Evolutionary conservation across 2,797 vertebrate species (phyloP), one percentile per base, ranked within the genome.

Genomic region (Myotis myotis): DNA sequence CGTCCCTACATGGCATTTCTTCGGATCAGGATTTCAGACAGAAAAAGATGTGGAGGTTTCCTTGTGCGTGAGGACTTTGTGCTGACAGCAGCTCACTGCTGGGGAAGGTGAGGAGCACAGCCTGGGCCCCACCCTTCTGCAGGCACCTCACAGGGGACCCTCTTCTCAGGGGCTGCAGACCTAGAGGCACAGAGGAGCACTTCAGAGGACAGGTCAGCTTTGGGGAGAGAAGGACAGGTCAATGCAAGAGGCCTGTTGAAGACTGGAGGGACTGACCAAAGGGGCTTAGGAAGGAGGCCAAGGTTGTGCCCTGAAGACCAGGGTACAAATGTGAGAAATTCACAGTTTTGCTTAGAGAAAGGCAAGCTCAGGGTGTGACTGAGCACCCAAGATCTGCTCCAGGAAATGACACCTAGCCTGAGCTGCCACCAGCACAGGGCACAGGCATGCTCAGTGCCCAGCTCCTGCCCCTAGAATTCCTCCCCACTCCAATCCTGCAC

Each of bases 61-160:
- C 83, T 93, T 0, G 30, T 75, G 51, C 2, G 0, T 19, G 19
- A 91, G 71, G 30, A 93, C 51, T 62, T 93, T 51, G 57, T 96
- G 71, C 38, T 91, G 79, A 91, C 87, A 60, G 76, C 71, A 8
- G 87, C 83, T 47, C 79, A 84, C 30, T 96, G 78, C 38, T 8
- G 0, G 15, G 79, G 83, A 80, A 91, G 57, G 72, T 83, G 20
- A 90, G 60, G 38, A 71, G 38, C 6, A 8, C 16, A 0, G 0
- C 4, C 36, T 16, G 2, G 47, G 19, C 4, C 3, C 72, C 19
- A 17, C 3, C 0, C 51, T 44, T 72, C 71, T 55, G 30, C 16
- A 11, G 36, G 49, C 3, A 3, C 1, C 28, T 13, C 10, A 5
- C 4, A 28, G 62, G 78, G 41, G 62, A 17, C 2, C 8, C 1